Evolutionary conservation across 2,113 vertebrate species (phyloP), one percentile per base, ranked within the genome.

Genomic region (Recurvirostra avosetta): DNA sequence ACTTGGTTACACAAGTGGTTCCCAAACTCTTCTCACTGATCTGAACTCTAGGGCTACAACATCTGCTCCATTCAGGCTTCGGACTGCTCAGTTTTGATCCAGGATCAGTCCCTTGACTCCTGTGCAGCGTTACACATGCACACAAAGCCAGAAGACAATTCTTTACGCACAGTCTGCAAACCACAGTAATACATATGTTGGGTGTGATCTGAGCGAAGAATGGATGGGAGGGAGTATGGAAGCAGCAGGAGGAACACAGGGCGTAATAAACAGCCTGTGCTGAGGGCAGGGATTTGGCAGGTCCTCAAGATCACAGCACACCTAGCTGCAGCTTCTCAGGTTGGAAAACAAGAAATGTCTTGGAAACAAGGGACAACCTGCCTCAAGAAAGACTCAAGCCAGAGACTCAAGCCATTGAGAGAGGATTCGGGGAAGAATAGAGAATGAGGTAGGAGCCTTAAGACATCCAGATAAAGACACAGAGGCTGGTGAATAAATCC

Each of bases 181-280:
- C 23, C 12, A 4, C 47, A 13, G 47, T 8, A 25, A 45, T 8
- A 22, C 3, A 20, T 1, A 61, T 1, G 1, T 5, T 9, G 21
- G 78, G 55, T 1, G 0, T 6, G 27, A 73, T 22, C 45, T 2
- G 15, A 53, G 56, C 0, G 5, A 59, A 89, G 72, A 77, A 49
- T 3, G 32, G 41, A 58, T 26, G 16, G 75, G 18, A 47, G 65
- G 2, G 16, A 72, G 40, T 13, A 49, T 0, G 20, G 61, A n/a
- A 74, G 53, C 40, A 47, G 9, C 19, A 72, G 25, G 21, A 89
- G 21, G n/a, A 84, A 56, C 22, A 26, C 12, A 63, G 22, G 22
- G 18, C 2, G 5, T 14, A 45, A 85, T 21, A 55, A 90, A 36
- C 27, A 66, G 55, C 30, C 38, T 50, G 29, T 34, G 38, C 62